Conservation (phyloP, 2,888 invertebrate species). For the Eupithecia insigniata region DNA sequence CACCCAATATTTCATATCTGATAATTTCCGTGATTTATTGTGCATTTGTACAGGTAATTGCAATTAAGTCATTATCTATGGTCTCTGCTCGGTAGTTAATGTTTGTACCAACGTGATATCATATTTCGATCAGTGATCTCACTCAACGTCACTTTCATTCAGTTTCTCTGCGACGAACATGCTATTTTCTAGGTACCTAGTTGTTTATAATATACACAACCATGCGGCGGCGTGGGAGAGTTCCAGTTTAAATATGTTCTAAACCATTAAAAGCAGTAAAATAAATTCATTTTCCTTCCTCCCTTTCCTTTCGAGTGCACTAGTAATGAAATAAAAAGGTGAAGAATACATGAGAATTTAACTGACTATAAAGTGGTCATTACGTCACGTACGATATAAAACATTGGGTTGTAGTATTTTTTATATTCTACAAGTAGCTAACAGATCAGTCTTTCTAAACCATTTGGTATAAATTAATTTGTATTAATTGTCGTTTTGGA, state of each 20-base stretch:
- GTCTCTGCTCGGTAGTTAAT: neutral
- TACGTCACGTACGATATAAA: no score
- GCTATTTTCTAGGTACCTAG: neutral
- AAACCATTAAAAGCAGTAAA: neutral
- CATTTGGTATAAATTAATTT: no score
- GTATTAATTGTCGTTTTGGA: no score
- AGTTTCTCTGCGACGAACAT: conserved; percentile 11
- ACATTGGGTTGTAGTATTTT: no score
- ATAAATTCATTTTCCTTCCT: neutral
- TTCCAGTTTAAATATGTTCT: neutral
- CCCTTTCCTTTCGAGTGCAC: no score
- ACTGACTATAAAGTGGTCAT: no score
- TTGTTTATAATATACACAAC: neutral
- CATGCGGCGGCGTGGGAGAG: neutral
- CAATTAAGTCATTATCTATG: neutral
- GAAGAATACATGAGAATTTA: no score
- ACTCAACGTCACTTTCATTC: conserved; percentile 12
- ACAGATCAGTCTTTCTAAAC: no score
- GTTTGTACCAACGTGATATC: conserved; percentile 2
- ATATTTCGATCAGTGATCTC: conserved; percentile 12
- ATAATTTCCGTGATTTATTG: neutral
- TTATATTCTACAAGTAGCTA: no score
- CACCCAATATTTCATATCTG: conserved; percentile 3
- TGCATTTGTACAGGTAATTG: neutral
- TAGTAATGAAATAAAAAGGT: no score